Evolutionary conservation across 2,888 invertebrate genomes (phyloP).

Genomic region (Micoletzkya japonica): DNA sequence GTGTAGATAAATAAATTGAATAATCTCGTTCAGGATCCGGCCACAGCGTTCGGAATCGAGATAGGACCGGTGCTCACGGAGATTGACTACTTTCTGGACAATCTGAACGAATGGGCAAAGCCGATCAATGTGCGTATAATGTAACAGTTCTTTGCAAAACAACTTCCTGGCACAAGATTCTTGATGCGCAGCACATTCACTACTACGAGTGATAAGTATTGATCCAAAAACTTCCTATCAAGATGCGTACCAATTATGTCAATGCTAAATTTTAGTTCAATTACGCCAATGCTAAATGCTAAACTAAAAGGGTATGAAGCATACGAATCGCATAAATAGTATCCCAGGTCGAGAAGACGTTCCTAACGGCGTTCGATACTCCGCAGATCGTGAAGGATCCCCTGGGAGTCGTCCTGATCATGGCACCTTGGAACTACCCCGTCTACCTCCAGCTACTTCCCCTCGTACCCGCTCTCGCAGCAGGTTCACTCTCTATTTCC

Average conservation of each 20-base stretch:
- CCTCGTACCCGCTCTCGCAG: constrained; percentile 53
- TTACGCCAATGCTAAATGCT: too few species aligned
- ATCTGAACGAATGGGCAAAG: constrained; percentile 47
- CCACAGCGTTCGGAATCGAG: constrained; percentile 42
- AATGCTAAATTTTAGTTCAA: too few species aligned
- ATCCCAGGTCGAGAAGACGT: constrained; percentile 34
- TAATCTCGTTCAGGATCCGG: constrained; percentile 34
- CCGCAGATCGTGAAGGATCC: constrained; percentile 74
- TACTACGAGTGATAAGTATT: too few species aligned
- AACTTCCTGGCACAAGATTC: too few species aligned
- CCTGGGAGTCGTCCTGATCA: constrained; percentile 81
- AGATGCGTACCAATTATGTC: too few species aligned
- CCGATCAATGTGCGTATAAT: constrained; percentile 42
- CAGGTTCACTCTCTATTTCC: too few species aligned
- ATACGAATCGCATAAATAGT: too few species aligned
- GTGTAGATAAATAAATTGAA: too few species aligned
- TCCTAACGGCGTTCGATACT: constrained; percentile 32
- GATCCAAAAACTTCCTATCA: too few species aligned
- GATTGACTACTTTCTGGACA: constrained; percentile 49
- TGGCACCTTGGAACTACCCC: constrained; percentile 96
- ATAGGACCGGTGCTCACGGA: constrained; percentile 45
- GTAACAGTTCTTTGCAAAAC: too few species aligned
- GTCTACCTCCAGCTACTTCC: constrained; percentile 68
- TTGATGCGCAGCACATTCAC: too few species aligned
- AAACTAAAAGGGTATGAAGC: too few species aligned